These are phyloP conservation scores for Imbricaverruca yamaguchii DNA, from an alignment of 2,888 invertebrate genomes.

Conservation along the genomic window DNA sequence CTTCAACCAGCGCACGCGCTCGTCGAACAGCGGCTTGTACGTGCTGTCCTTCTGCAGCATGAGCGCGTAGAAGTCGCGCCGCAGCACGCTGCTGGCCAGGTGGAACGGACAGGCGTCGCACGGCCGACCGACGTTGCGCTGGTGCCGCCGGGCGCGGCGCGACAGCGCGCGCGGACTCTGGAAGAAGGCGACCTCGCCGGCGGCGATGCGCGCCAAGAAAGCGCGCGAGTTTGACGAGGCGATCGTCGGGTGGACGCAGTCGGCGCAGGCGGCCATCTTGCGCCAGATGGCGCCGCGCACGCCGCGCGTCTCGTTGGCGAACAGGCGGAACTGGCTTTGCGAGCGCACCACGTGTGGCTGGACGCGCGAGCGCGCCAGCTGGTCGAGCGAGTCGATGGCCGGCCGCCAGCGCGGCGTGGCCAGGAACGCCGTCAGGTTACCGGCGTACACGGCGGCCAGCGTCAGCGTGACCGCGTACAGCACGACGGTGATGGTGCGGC, in stretches of 20 bases:
- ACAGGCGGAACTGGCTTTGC: constrained; percentile 1
- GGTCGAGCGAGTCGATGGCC: background rate
- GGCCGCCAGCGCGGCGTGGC: constrained; percentile 9
- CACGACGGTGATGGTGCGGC: background rate
- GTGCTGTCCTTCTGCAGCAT: constrained; percentile 17
- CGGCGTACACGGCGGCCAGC: constrained; percentile 10
- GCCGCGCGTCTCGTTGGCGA: background rate
- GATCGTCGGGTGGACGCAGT: background rate
- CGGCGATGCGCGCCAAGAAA: background rate
- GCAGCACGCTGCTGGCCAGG: background rate
- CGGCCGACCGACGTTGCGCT: background rate
- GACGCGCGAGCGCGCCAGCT: background rate
- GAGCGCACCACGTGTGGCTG: background rate
- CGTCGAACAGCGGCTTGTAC: constrained; percentile 5
- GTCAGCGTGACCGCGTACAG: background rate
- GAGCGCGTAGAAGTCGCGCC: constrained; percentile 3
- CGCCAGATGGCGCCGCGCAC: background rate
- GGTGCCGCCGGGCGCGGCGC: background rate
- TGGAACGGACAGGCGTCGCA: background rate
- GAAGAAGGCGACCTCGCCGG: background rate
- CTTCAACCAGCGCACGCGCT: background rate
- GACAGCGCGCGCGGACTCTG: background rate
- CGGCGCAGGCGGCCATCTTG: background rate
- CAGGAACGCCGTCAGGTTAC: constrained; percentile 3
- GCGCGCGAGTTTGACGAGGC: background rate